phyloP scores from a whole-genome alignment of 2,113 vertebrate species.

The Lagopus leucura region DNA sequence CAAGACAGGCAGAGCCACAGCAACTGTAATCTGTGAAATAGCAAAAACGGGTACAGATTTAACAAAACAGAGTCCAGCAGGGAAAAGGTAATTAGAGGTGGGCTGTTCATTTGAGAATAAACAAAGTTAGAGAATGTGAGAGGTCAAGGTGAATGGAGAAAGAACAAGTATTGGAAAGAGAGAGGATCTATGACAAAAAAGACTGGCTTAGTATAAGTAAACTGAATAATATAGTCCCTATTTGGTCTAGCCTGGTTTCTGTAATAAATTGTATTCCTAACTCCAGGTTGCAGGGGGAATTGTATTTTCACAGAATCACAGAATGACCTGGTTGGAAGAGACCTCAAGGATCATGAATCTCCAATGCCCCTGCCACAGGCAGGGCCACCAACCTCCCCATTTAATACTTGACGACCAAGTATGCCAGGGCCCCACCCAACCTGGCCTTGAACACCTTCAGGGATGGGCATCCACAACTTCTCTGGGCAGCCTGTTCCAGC shows the following conservation, averaged over 20 bases:
- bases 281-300: neutral
- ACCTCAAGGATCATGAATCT: too few relatives aligned
- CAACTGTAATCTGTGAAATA: neutral
- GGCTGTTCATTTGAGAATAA: neutral
- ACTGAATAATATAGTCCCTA: neutral
- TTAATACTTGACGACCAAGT: too few relatives aligned
- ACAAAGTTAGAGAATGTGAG: neutral
- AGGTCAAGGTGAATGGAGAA: neutral
- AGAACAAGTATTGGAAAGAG: neutral
- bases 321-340: too few relatives aligned
- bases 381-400: too few relatives aligned
- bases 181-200: neutral
- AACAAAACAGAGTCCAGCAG: neutral
- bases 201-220: neutral
- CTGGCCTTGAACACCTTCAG: too few relatives aligned
- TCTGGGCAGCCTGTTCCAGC: too few relatives aligned
- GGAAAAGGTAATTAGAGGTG: neutral
- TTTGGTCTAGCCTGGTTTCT: neutral
- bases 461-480: too few relatives aligned
- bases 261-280: neutral
- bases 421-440: too few relatives aligned
- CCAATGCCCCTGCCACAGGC: too few relatives aligned
- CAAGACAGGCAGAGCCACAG: neutral
- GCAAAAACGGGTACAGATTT: neutral
- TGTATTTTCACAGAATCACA: neutral